A percentile compares a stretch with the other conserved stretches of the same genome.
Conservation (phyloP, 2,113 vertebrate species). For the Phyllopteryx taeniolatus region DNA sequence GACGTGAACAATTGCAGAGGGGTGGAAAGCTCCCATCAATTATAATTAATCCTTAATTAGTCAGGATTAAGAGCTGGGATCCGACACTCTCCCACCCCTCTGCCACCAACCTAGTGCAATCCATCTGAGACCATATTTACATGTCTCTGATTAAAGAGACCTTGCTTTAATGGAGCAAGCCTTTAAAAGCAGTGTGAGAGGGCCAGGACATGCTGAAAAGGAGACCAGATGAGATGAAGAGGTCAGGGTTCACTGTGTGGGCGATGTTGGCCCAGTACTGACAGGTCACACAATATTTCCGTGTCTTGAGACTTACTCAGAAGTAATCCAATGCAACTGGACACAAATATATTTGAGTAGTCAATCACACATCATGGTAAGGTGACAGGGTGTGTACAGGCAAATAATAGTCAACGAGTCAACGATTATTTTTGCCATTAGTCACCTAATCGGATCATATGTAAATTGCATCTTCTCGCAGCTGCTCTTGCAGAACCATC, state of each 20-base stretch:
- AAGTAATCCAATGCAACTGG: background rate
- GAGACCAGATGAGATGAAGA: conserved; percentile 41
- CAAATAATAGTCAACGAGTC: background rate
- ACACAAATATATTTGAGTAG: background rate
- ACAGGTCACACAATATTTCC: conserved; percentile 29
- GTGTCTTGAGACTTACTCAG: background rate
- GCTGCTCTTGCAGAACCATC: no score
- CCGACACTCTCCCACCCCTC: conserved; percentile 57
- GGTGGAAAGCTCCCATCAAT: conserved; percentile 76
- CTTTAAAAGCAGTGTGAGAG: conserved; percentile 40
- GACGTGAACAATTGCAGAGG: conserved; percentile 48
- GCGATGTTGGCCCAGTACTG: conserved; percentile 28
- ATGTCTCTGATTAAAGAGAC: conserved; percentile 78
- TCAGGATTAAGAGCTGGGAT: conserved; percentile 74
- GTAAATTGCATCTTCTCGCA: no score
- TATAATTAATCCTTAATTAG: conserved; percentile 83
- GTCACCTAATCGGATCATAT: no score
- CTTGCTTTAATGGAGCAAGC: conserved; percentile 44
- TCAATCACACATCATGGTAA: background rate
- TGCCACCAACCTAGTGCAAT: conserved; percentile 65
- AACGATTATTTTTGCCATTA: no score
- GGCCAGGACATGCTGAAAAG: conserved; percentile 38
- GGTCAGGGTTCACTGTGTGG: conserved; percentile 22
- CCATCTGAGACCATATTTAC: conserved; percentile 75
- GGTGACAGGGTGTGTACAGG: background rate